Evolutionary conservation across 1,140 invertebrate species (phyloP), one percentile per base, ranked within the genome.

Genomic region (Thereuonema tuberculata): DNA sequence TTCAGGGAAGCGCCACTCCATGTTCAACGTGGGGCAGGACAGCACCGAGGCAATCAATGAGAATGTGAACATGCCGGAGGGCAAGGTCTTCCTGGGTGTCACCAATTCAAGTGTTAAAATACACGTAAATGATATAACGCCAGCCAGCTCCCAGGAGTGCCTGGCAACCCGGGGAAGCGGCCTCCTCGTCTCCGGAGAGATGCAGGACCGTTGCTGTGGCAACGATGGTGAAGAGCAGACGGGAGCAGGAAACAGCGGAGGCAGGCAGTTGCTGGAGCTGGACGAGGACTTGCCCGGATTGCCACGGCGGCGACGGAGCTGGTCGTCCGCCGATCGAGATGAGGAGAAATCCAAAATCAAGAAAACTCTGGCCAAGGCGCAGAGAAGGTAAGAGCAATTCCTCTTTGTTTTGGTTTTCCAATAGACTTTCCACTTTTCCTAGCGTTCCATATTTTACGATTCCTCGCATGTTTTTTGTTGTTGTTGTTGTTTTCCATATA

Each of bases 311-410:
- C 2, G 52, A 20, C 21, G 52, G 14, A 56, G 55, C 37, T 56
- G 55, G 55, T 37, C 26, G 2, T 20, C 20, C 5, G 14, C 26
- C 3, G 55, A 56, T 37, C 55, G n/a, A 21, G 55, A 56, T 56
- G 55, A 56, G n/a, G 28, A 56, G 23, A 56, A 56, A 56, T 54
- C 52, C 2, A 56, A 56, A 25, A 56, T 56, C 31, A 56, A 56
- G 23, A 56, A 27, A 21, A 43, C 12, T 37, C 37, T 56, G 55
- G 55, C 37, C 29, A 20, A 27, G 26, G 37, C 28, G 5, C 55
- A 56, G 24, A 56, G 55, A 56, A 56, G 55, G 55, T 56, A 46
- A 31, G 53, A 9, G 5, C 14, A 9, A 43, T 43, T 12, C 12
- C 12, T 43, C n/a, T 43, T 43, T 43, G n/a, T 43, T 12, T 43